Evolutionary conservation across 2,888 invertebrate genomes (phyloP).

Genomic region (Drosophila neutralis): DNA sequence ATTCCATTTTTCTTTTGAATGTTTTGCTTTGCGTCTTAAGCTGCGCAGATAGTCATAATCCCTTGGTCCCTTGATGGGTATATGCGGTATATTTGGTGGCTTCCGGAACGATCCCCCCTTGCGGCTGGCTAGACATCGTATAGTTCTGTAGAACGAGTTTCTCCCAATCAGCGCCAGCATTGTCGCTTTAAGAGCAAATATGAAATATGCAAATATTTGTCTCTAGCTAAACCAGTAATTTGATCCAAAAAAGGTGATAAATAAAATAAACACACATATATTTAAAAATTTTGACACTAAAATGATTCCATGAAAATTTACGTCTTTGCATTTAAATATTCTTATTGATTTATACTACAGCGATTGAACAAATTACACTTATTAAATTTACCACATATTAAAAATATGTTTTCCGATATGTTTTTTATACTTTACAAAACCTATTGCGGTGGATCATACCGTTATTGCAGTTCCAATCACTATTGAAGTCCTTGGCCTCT

Average conservation of each 20-base stretch:
- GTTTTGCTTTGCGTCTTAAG: constrained; percentile 21
- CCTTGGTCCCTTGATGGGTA: constrained; percentile 53
- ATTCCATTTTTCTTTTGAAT: constrained; percentile 1
- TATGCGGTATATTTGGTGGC: constrained; percentile 17
- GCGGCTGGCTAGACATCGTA: constrained; percentile 23
- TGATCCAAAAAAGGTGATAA: background rate
- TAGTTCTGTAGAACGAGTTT: background rate
- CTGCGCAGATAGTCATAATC: constrained; percentile 51
- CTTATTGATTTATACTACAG: background rate
- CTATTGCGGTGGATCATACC: constrained; percentile 25
- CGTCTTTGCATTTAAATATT: background rate
- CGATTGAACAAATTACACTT: background rate
- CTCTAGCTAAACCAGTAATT: background rate
- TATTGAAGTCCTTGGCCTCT: constrained; percentile 35
- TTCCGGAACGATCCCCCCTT: constrained; percentile 27
- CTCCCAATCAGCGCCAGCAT: constrained; percentile 6
- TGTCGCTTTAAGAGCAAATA: background rate
- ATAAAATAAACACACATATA: background rate
- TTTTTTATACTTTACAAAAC: background rate
- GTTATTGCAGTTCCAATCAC: constrained; percentile 39
- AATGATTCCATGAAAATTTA: background rate
- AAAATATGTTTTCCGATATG: background rate
- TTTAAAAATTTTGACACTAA: background rate
- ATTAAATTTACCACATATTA: background rate
- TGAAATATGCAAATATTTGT: background rate